Evolutionary conservation across 2,113 vertebrate genomes (phyloP).

Genomic region (Emydocephalus ijimae): DNA sequence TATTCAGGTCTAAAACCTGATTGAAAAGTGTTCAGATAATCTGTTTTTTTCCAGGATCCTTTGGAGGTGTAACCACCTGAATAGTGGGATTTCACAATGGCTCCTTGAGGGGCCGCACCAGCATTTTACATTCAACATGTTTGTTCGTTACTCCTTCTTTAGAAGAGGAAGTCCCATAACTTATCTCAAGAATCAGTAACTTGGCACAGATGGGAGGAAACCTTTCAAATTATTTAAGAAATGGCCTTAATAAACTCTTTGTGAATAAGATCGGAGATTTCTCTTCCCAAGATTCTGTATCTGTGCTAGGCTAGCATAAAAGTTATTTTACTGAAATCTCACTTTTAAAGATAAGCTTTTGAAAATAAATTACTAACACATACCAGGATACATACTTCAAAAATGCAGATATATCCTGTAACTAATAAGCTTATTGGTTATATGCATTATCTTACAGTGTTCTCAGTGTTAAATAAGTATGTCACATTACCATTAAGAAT

Average conservation of each 20-base stretch:
- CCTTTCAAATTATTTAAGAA: not conserved
- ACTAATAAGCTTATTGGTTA: not conserved
- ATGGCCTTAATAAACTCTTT: not conserved
- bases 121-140: not conserved
- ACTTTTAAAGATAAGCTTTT: not conserved
- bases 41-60: too few relatives aligned
- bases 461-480: not conserved
- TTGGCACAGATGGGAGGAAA: not conserved
- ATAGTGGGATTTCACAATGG: not conserved
- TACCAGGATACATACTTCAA: not conserved
- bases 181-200: not conserved
- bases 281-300: not conserved
- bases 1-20: too few relatives aligned
- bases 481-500: not conserved
- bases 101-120: not conserved
- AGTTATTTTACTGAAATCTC: not conserved
- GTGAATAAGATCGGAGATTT: not conserved
- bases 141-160: not conserved
- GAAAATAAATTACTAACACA: not conserved
- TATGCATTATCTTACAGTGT: not conserved
- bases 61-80: too few relatives aligned
- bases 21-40: too few relatives aligned
- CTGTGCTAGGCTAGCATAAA: not conserved
- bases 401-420: not conserved
- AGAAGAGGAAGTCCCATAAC: not conserved